Conservation (phyloP, 2,797 vertebrate species). For the Malacoctenus gilli region DNA sequence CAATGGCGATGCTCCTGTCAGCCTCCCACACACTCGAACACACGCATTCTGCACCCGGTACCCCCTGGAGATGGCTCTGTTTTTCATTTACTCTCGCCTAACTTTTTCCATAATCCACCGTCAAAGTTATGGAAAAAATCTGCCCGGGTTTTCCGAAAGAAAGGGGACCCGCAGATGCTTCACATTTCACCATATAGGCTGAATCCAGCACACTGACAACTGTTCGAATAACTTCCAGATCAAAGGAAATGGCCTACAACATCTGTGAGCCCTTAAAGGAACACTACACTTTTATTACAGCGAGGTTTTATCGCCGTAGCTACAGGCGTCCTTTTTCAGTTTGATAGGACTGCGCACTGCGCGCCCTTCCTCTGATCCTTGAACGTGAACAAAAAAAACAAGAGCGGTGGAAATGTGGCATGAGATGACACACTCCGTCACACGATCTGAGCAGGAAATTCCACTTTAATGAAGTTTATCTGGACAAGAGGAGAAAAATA, state of each 20-base stretch:
- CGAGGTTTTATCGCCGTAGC: neutral
- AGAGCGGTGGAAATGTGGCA: no score
- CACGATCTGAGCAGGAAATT: neutral
- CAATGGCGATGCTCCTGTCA: slow-evolving; percentile 15
- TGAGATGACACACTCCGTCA: neutral
- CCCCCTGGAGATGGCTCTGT: slow-evolving; percentile 33
- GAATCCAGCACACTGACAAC: slow-evolving; percentile 13
- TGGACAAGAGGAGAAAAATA: no score
- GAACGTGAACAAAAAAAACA: neutral
- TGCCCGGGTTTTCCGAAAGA: neutral
- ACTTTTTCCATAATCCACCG: slow-evolving; percentile 40
- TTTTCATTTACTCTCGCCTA: slow-evolving; percentile 56
- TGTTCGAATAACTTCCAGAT: slow-evolving; percentile 25
- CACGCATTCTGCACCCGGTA: slow-evolving; percentile 12
- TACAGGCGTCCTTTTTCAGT: neutral
- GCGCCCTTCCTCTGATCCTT: no score
- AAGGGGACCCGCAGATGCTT: slow-evolving; percentile 25
- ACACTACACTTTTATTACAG: neutral
- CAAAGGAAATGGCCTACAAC: neutral
- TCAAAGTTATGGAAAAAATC: slow-evolving; percentile 15
- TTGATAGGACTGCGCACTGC: neutral
- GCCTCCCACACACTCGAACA: slow-evolving; percentile 19
- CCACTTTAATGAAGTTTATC: neutral
- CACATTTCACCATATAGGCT: slow-evolving; percentile 16
- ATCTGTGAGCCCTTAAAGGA: slow-evolving; percentile 21